A percentile compares a stretch with the other conserved stretches of the same genome.
Evolutionary conservation across 2,113 vertebrate species (phyloP).

Genomic region (Thomomys bottae): DNA sequence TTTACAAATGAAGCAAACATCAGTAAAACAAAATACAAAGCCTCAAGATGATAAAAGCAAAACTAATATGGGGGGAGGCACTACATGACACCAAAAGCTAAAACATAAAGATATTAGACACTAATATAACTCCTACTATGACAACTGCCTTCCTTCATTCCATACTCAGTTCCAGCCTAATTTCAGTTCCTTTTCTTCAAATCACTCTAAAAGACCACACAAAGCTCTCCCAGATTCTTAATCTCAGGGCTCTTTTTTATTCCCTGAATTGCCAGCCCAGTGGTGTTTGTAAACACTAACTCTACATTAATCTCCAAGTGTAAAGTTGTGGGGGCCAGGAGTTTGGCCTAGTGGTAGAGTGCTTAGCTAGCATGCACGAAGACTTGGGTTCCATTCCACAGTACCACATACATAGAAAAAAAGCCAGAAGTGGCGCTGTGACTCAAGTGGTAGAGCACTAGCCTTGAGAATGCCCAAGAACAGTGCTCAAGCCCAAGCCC

Average conservation of each 20-base stretch:
- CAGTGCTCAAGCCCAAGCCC: too few relatives aligned
- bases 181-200: background rate
- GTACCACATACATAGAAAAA: too few relatives aligned
- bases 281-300: conserved; percentile 2
- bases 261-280: background rate
- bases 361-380: too few relatives aligned
- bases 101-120: background rate
- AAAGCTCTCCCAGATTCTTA: conserved; percentile 29
- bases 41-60: conserved; percentile 2
- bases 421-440: too few relatives aligned
- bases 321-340: too few relatives aligned
- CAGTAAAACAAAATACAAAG: conserved; percentile 26
- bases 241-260: conserved; percentile 15
- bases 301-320: background rate
- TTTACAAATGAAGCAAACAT: background rate
- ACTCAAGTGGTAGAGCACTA: too few relatives aligned
- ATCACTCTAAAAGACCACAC: too few relatives aligned
- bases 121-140: background rate
- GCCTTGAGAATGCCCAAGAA: too few relatives aligned
- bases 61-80: background rate
- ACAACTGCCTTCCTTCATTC: background rate
- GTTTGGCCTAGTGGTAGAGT: too few relatives aligned
- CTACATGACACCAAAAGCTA: background rate
- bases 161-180: background rate
- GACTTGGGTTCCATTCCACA: too few relatives aligned